Evolutionary conservation across 1,140 invertebrate species (phyloP).

Genomic region (Chironomus tepperi): DNA sequence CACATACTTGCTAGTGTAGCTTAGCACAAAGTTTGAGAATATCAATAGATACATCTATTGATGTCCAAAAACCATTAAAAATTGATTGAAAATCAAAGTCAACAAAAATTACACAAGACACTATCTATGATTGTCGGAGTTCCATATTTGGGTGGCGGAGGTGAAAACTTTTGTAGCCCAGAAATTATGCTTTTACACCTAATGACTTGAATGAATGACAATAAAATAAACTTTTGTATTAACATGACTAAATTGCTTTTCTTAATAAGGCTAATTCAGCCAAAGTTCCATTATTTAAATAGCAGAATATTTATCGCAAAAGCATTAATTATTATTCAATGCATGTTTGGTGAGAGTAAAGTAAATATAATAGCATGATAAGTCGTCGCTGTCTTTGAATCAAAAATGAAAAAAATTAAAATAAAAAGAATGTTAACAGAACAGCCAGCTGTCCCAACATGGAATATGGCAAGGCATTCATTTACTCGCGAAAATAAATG

Average conservation of each 20-base stretch:
- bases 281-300: background rate
- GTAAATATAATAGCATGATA: background rate
- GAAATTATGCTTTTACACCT: background rate
- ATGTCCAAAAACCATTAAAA: too few species aligned
- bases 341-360: background rate
- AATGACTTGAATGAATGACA: background rate
- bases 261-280: background rate
- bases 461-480: too few species aligned
- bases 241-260: background rate
- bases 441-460: background rate
- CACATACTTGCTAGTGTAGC: too few species aligned
- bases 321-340: background rate
- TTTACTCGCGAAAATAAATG: background rate
- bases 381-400: background rate
- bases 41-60: too few species aligned
- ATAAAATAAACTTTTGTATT: background rate
- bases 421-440: too few species aligned
- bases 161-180: background rate
- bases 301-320: background rate
- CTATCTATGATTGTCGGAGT: too few species aligned
- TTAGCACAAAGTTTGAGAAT: too few species aligned
- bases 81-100: too few species aligned
- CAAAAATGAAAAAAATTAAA: too few species aligned
- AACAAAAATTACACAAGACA: too few species aligned
- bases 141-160: background rate